Conservation (phyloP, 2,888 invertebrate genomes). For the Corythucha ciliata region DNA sequence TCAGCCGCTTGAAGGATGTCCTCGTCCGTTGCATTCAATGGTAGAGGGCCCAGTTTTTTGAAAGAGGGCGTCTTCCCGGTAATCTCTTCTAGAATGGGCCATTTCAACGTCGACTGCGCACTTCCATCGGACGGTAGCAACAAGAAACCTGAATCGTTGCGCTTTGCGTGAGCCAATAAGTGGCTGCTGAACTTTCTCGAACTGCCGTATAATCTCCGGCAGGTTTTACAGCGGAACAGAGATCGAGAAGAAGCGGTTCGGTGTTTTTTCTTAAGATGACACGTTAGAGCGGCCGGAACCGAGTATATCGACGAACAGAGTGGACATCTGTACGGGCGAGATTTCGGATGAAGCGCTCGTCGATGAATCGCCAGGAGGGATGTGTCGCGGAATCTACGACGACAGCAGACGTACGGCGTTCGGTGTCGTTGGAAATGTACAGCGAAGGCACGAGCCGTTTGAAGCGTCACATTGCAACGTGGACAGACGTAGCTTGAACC, state of each 20-base stretch:
- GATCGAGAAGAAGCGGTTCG: no score
- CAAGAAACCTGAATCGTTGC: no score
- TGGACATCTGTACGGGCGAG: constrained; percentile 28
- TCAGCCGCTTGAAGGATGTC: constrained; percentile 30
- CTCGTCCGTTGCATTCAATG: constrained; percentile 30
- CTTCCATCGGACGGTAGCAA: no score
- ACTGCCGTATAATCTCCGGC: no score
- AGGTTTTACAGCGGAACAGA: no score
- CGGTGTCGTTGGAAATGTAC: constrained; percentile 28
- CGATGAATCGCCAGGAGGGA: constrained; percentile 29
- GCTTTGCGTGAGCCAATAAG: no score
- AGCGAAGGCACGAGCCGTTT: constrained; percentile 23
- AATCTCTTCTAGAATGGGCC: no score
- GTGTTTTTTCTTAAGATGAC: constrained; percentile 25
- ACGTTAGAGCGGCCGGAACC: constrained; percentile 22
- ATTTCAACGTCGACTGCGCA: no score
- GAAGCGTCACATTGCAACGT: constrained; percentile 20
- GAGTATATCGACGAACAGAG: constrained; percentile 27
- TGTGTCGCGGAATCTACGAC: constrained; percentile 25
- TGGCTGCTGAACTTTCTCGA: no score
- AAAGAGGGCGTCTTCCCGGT: no score
- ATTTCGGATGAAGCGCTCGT: constrained; percentile 24
- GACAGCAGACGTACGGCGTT: constrained; percentile 27
- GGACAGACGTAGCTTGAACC: constrained; percentile 20
- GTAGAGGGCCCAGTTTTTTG: no score